A percentile compares a stretch with the other conserved stretches of the same genome.
phyloP scores from a whole-genome alignment of 2,797 vertebrate genomes.

The Melanotaenia pygmaea region DNA sequence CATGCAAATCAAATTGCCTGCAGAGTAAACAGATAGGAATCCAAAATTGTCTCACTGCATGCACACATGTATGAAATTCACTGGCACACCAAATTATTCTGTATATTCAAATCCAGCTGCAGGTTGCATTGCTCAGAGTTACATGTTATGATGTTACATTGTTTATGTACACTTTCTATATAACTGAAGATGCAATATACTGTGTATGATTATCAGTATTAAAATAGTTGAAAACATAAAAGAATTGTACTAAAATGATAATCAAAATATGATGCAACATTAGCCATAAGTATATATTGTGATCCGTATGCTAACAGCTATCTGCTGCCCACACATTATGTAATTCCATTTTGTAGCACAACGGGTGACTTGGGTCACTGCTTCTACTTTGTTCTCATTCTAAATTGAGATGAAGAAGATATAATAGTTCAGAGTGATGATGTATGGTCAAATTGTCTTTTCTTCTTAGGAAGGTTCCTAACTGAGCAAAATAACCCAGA shows the following conservation, averaged over 20 bases:
- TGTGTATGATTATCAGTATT: background rate
- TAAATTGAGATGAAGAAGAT: background rate
- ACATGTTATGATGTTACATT: constrained; percentile 7
- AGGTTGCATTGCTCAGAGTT: background rate
- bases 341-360: constrained; percentile 2
- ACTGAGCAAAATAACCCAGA: background rate
- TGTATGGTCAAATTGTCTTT: background rate
- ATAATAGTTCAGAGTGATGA: background rate
- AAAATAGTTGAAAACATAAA: background rate
- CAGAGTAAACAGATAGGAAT: constrained; percentile 8
- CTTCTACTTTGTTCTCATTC: background rate
- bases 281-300: background rate
- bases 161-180: background rate
- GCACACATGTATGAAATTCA: background rate
- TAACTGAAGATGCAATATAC: background rate
- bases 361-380: background rate
- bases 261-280: background rate
- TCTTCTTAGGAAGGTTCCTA: background rate
- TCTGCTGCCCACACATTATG: background rate
- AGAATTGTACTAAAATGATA: background rate
- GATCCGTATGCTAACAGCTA: background rate
- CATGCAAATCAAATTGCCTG: background rate
- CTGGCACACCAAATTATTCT: constrained; percentile 2
- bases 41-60: background rate
- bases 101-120: background rate